phyloP scores from a whole-genome alignment of 1,140 invertebrate species.

The Microplitis mediator region DNA sequence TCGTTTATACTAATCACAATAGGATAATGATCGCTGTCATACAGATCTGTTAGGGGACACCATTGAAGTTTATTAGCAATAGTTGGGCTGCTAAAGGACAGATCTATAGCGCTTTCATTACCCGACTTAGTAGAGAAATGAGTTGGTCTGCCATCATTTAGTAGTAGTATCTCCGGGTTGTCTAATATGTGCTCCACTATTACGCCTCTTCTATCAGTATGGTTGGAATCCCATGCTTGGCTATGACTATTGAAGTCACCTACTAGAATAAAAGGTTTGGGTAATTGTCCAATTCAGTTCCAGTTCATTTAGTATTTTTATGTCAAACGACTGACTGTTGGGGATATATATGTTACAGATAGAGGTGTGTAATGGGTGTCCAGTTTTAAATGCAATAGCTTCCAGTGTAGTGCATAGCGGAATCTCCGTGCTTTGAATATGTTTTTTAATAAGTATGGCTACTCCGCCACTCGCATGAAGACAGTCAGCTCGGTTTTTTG shows the following conservation, averaged over 20 bases:
- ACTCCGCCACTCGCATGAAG: neutral
- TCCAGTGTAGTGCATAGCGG: neutral
- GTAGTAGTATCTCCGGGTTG: too few species aligned
- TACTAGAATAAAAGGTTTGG: neutral
- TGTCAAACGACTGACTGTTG: neutral
- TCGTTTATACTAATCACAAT: too few species aligned
- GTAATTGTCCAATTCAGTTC: neutral
- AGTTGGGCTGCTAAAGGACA: too few species aligned
- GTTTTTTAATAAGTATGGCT: neutral
- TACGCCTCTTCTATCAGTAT: too few species aligned
- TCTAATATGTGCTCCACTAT: too few species aligned
- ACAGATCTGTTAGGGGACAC: too few species aligned
- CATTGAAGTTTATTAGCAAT: too few species aligned
- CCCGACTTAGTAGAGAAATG: too few species aligned
- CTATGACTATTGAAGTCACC: neutral
- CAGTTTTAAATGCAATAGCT: too few species aligned
- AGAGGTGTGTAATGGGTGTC: neutral
- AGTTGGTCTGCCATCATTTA: too few species aligned
- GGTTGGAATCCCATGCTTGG: neutral
- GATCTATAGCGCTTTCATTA: too few species aligned
- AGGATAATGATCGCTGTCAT: too few species aligned
- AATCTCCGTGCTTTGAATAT: neutral
- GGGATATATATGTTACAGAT: neutral
- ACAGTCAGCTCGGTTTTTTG: neutral
- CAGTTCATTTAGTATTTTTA: neutral